A percentile compares a stretch with the other conserved stretches of the same genome.
These are phyloP conservation scores for Rhagophthalmus giganteus DNA, from an alignment of 2,888 invertebrate species.

Conservation along the genomic window DNA sequence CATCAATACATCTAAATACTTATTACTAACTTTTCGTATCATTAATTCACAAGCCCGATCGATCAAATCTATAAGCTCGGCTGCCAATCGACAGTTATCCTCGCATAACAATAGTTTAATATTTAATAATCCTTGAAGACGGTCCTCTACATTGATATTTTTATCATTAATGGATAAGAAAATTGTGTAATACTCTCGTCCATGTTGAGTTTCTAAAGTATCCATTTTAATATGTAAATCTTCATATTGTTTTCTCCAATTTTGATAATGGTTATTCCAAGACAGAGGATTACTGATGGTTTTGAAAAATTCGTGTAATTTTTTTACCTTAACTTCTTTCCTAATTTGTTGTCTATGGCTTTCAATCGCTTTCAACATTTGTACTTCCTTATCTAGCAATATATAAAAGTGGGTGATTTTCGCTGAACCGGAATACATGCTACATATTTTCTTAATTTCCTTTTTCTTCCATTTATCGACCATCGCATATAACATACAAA, in stretches of 20 bases:
- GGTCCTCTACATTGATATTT: slow-evolving; percentile 64
- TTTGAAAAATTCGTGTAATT: slow-evolving; percentile 66
- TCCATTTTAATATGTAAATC: slow-evolving; percentile 72
- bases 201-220: slow-evolving; percentile 77
- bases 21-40: slow-evolving; percentile 63
- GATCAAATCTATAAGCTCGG: slow-evolving; percentile 65
- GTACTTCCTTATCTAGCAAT: slow-evolving; percentile 74
- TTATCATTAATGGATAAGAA: slow-evolving; percentile 68
- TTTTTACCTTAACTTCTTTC: slow-evolving; percentile 63
- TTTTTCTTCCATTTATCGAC: slow-evolving; percentile 68
- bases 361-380: slow-evolving; percentile 70
- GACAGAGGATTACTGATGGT: slow-evolving; percentile 72
- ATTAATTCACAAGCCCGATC: slow-evolving; percentile 74
- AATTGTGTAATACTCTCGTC: slow-evolving; percentile 72
- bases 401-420: slow-evolving; percentile 71
- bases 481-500: slow-evolving; percentile 72
- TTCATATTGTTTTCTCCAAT: slow-evolving; percentile 58
- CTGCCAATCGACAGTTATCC: slow-evolving; percentile 61
- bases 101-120: slow-evolving; percentile 69
- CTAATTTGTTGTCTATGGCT: slow-evolving; percentile 65
- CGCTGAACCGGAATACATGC: slow-evolving; percentile 67
- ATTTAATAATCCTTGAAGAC: slow-evolving; percentile 70
- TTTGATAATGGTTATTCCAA: slow-evolving; percentile 63
- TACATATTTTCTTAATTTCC: slow-evolving; percentile 65
- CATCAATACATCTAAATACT: slow-evolving; percentile 66